A percentile compares a stretch with the other conserved stretches of the same genome.
Evolutionary conservation across 2,888 invertebrate species (phyloP).

Genomic region (Thelaira solivaga): DNA sequence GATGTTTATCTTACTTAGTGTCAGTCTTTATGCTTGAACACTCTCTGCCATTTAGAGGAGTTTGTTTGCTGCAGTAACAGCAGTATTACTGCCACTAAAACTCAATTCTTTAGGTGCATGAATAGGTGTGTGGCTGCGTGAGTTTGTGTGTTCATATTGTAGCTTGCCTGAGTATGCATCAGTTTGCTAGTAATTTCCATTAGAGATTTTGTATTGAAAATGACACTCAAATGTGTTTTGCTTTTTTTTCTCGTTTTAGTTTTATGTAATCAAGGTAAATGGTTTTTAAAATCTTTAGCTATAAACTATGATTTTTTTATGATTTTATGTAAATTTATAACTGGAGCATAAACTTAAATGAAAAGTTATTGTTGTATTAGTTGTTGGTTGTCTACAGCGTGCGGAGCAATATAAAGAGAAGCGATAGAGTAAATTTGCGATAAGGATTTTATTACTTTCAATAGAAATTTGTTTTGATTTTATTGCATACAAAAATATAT

Average conservation of each 20-base stretch:
- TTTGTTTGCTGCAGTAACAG: constrained; percentile 20
- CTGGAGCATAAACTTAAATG: not conserved
- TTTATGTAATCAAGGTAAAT: not conserved
- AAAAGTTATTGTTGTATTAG: not conserved
- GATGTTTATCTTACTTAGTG: constrained; percentile 52
- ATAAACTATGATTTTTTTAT: not conserved
- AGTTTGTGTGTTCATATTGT: not conserved
- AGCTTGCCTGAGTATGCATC: not conserved
- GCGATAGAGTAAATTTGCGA: not conserved
- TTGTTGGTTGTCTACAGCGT: not conserved
- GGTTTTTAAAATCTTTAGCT: not conserved
- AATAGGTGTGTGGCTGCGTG: not conserved
- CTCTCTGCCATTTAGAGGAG: constrained; percentile 3
- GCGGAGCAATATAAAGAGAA: not conserved
- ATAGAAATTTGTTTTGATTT: constrained; percentile 1
- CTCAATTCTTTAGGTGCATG: too few relatives aligned
- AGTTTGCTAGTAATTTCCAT: constrained; percentile 25
- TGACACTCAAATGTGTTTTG: constrained; percentile 26
- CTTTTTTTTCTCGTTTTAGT: not conserved
- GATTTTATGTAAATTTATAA: not conserved
- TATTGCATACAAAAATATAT: not conserved
- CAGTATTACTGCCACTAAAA: not conserved
- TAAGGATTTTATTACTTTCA: constrained; percentile 3
- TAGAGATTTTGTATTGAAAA: constrained; percentile 27
- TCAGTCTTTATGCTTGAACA: constrained; percentile 25